Evolutionary conservation across 64 coral and sea anemone genomes (phyloP).

Genomic region (Astreopora myriophthalma): DNA sequence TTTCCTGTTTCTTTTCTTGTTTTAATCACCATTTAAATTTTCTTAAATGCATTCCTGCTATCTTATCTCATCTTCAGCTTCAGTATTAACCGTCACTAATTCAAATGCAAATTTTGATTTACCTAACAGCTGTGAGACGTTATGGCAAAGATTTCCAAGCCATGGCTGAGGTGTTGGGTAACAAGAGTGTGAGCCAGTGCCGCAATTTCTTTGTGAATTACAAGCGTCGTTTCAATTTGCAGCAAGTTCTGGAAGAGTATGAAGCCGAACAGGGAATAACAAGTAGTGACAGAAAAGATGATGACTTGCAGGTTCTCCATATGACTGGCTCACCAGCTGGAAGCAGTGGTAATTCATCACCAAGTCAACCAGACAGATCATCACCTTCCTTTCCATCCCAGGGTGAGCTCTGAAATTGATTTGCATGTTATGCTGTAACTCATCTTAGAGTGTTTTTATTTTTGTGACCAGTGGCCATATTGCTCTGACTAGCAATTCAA

Average conservation of each 20-base stretch:
- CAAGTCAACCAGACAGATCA: conserved; percentile 61
- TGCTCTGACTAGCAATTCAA: too few species aligned
- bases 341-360: conserved; percentile 75
- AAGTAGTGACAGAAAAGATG: conserved; percentile 92
- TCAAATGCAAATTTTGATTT: neutral
- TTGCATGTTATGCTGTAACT: too few species aligned
- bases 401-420: conserved; percentile 64
- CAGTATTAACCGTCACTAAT: neutral
- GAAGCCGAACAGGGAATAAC: conserved; percentile 98
- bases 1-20: too few species aligned
- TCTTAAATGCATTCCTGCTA: too few species aligned
- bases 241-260: conserved; percentile 94
- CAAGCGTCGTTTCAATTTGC: conserved; percentile 85
- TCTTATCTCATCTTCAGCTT: neutral
- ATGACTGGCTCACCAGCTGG: conserved; percentile 68
- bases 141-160: conserved; percentile 99
- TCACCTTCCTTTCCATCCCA: conserved; percentile 81
- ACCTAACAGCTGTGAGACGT: conserved; percentile 84
- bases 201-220: conserved; percentile 99
- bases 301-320: conserved; percentile 66
- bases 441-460: too few species aligned
- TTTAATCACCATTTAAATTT: too few species aligned
- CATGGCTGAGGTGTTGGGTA: conserved; percentile 96
- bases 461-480: too few species aligned
- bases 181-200: conserved; percentile 97